phyloP scores from a whole-genome alignment of 2,113 vertebrate species.

The Platycercus adscitus region DNA sequence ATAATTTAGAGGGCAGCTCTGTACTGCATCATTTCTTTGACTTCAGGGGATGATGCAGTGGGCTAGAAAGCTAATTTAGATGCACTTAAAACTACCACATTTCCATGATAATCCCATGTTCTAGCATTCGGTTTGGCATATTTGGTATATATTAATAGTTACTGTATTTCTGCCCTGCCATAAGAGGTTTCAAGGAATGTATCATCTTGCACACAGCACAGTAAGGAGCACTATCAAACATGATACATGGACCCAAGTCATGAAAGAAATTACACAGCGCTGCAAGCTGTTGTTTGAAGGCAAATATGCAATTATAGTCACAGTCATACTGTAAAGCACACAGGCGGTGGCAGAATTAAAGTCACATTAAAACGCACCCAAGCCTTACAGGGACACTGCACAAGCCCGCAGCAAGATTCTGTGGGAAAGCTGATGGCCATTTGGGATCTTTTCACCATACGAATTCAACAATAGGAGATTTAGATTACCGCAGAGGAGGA shows the following conservation, averaged over 20 bases:
- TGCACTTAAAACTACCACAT: neutral
- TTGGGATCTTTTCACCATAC: neutral
- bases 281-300: neutral
- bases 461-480: neutral
- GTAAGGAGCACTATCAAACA: neutral
- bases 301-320: neutral
- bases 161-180: neutral
- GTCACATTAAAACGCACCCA: neutral
- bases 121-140: neutral
- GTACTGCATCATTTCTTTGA: conserved; percentile 25
- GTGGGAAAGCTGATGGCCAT: neutral
- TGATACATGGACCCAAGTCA: neutral
- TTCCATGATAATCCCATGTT: neutral
- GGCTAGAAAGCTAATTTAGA: conserved; percentile 11
- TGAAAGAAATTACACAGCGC: neutral
- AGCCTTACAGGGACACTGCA: neutral
- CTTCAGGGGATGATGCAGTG: conserved; percentile 2
- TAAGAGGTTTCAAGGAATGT: neutral
- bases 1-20: conserved; percentile 42
- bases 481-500: neutral
- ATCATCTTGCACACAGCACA: neutral
- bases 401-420: neutral
- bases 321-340: neutral
- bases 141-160: neutral
- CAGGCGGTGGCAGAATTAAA: neutral